Percentiles rank a stretch among this genome's conserved stretches.
These are phyloP conservation scores for Notothenia coriiceps DNA, from an alignment of 2,113 vertebrate genomes.

Conservation along the genomic window DNA sequence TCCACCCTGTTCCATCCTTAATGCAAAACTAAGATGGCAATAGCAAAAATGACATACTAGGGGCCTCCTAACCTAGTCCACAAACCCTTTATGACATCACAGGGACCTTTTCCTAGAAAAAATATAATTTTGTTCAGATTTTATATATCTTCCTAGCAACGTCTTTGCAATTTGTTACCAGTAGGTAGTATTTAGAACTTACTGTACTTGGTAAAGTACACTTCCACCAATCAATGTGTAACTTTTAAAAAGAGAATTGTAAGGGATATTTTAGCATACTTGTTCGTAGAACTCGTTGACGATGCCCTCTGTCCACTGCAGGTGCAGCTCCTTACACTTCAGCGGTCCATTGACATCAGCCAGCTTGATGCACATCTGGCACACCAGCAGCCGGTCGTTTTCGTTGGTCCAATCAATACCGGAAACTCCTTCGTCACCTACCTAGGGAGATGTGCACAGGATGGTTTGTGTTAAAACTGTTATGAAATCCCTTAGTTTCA, in stretches of 20 bases:
- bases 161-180: too few species aligned
- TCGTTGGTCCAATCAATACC: slow-evolving; percentile 98
- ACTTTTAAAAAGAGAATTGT: background rate
- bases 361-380: slow-evolving; percentile 99
- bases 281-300: slow-evolving; percentile 99
- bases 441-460: slow-evolving; percentile 79
- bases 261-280: slow-evolving; percentile 74
- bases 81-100: too few species aligned
- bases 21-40: too few species aligned
- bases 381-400: slow-evolving; percentile 95
- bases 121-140: too few species aligned
- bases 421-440: slow-evolving; percentile 90
- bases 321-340: slow-evolving; percentile 94
- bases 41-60: too few species aligned
- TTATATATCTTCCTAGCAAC: too few species aligned
- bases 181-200: too few species aligned
- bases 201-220: background rate
- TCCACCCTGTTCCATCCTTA: background rate
- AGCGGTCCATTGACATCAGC: slow-evolving; percentile 97
- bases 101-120: too few species aligned
- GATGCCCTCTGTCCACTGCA: slow-evolving; percentile 98
- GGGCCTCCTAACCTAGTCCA: too few species aligned
- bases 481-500: too few species aligned
- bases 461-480: background rate
- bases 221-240: background rate